Percentiles rank a stretch among this genome's conserved stretches.
phyloP scores from a whole-genome alignment of 2,888 invertebrate genomes.

The Thereva nobilitata region DNA sequence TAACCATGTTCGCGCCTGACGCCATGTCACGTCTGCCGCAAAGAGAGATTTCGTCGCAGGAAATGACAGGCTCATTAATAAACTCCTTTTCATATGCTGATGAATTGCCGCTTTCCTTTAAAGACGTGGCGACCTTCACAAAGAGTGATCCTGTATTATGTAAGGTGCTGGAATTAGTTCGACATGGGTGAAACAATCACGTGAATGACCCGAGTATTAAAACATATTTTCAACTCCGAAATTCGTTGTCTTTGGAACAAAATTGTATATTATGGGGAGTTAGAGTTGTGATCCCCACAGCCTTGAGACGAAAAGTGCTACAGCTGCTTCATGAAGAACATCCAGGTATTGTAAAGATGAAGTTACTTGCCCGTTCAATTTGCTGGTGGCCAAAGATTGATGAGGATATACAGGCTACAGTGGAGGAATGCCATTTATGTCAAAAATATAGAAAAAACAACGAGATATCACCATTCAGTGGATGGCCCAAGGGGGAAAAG shows the following conservation, averaged over 20 bases:
- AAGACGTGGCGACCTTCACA: background rate
- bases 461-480: too few species aligned
- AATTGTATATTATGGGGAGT: background rate
- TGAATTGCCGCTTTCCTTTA: background rate
- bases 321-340: background rate
- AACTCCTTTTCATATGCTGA: background rate
- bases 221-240: background rate
- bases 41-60: too few species aligned
- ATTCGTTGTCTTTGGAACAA: background rate
- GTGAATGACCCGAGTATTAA: too few species aligned
- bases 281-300: background rate
- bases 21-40: constrained; percentile 6
- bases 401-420: too few species aligned
- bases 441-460: too few species aligned
- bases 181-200: constrained; percentile 1
- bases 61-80: constrained; percentile 9
- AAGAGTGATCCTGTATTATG: background rate
- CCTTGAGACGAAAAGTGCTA: background rate
- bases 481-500: too few species aligned
- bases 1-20: constrained; percentile 3
- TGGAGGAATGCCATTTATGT: too few species aligned
- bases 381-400: too few species aligned
- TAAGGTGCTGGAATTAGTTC: background rate
- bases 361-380: constrained; percentile 7
- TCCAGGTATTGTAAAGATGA: constrained; percentile 16